Percentiles rank a stretch among this genome's conserved stretches.
phyloP scores from a whole-genome alignment of 2,797 vertebrate genomes.

The Danio choprae region DNA sequence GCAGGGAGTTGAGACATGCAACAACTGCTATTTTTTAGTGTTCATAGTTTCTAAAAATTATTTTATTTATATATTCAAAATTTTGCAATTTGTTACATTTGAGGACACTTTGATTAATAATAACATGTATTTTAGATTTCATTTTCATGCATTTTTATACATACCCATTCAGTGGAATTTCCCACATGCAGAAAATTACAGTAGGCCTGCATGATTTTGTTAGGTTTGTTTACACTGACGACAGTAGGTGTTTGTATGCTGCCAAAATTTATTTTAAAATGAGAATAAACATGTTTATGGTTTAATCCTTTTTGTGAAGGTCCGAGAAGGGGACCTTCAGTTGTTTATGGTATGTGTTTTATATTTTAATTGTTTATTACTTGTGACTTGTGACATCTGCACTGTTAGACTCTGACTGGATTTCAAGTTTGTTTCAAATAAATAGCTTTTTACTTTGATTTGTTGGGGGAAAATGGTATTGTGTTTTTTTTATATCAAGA shows the following conservation, averaged over 20 bases:
- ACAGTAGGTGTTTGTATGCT: no score
- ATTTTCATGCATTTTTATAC: no score
- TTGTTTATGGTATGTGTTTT: constrained; percentile 60
- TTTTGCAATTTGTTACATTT: not conserved
- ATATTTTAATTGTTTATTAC: not conserved
- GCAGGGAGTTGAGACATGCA: not conserved
- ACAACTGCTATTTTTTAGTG: not conserved
- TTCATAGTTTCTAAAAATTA: not conserved
- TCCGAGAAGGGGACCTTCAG: not conserved
- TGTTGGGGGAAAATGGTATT: not conserved
- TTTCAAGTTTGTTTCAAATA: not conserved
- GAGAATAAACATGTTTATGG: constrained; percentile 4
- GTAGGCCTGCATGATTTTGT: no score
- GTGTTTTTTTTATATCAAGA: constrained; percentile 29
- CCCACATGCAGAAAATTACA: no score
- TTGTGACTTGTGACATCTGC: not conserved
- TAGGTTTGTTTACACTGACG: no score
- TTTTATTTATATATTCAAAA: not conserved
- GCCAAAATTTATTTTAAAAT: no score
- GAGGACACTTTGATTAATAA: not conserved
- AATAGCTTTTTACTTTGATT: not conserved
- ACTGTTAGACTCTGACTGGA: not conserved
- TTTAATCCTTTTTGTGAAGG: constrained; percentile 35
- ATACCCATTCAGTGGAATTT: no score
- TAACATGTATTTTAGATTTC: no score